A percentile compares a stretch with the other conserved stretches of the same genome.
Conservation (phyloP, 2,797 vertebrate genomes). For the Sebastes steindachneri region DNA sequence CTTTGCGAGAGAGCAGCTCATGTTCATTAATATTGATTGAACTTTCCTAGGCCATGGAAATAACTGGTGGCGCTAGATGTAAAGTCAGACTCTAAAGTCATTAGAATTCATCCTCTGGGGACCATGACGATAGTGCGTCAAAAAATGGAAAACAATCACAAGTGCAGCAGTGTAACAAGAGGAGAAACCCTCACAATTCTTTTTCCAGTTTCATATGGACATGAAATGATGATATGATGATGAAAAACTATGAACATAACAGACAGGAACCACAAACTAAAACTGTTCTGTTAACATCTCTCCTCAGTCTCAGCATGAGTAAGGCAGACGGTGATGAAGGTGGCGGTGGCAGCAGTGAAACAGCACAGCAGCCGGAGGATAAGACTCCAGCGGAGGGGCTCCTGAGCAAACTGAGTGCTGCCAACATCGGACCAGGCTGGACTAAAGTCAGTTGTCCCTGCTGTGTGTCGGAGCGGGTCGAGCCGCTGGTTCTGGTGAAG, state of each 20-base stretch:
- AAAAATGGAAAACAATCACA: no score
- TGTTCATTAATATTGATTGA: no score
- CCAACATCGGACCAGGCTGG: slow-evolving; percentile 63
- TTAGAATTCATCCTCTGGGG: background rate
- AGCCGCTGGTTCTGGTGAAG: slow-evolving; percentile 83
- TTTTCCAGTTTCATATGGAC: background rate
- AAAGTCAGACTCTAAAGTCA: background rate
- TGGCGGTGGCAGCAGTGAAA: background rate
- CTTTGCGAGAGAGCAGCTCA: no score
- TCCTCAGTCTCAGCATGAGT: slow-evolving; percentile 66
- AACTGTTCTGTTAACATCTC: background rate
- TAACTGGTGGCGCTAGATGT: background rate
- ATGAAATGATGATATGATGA: background rate
- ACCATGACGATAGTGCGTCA: no score
- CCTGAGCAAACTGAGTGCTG: background rate
- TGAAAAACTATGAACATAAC: background rate
- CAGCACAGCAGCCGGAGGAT: background rate
- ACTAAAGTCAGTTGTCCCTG: slow-evolving; percentile 81
- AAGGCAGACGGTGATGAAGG: slow-evolving; percentile 35
- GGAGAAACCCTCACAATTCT: background rate
- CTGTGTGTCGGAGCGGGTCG: slow-evolving; percentile 70
- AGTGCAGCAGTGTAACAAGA: no score
- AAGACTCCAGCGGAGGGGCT: background rate
- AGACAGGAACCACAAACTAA: background rate
- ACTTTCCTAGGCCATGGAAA: no score